Percentiles rank a stretch among this genome's conserved stretches.
These are phyloP conservation scores for Entomyzon cyanotis DNA, from an alignment of 2,113 vertebrate species.

Conservation along the genomic window DNA sequence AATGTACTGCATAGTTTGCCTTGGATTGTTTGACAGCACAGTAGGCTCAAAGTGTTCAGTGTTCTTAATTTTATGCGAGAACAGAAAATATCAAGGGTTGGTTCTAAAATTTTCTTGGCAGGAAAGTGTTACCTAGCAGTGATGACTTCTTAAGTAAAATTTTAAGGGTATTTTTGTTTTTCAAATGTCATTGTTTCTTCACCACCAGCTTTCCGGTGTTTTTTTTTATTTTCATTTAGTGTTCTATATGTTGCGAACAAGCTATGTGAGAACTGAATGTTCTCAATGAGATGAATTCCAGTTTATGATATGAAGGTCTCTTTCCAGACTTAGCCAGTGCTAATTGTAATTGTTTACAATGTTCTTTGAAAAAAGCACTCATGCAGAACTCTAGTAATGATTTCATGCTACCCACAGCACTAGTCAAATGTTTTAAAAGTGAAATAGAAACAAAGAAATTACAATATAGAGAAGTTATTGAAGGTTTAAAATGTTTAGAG, in stretches of 20 bases:
- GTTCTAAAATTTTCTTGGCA: not conserved
- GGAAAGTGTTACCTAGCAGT: not conserved
- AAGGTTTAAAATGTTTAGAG: not conserved
- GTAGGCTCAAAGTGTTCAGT: not conserved
- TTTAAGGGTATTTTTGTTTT: not conserved
- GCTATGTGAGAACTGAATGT: not conserved
- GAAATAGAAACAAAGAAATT: not conserved
- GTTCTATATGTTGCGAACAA: not conserved
- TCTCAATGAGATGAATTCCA: not conserved
- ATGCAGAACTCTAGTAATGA: not conserved
- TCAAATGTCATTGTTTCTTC: not conserved
- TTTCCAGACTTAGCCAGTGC: not conserved
- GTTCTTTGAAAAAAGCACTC: not conserved
- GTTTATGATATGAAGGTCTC: not conserved
- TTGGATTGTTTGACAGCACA: not conserved
- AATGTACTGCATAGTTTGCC: not conserved
- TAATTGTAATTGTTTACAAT: not conserved
- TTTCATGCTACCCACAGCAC: not conserved
- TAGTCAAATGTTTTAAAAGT: not conserved
- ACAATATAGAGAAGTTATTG: not conserved
- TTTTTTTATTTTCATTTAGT: not conserved
- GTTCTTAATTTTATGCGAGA: not conserved
- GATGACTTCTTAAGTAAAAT: not conserved
- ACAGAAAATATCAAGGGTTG: not conserved
- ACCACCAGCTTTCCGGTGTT: not conserved